A percentile compares a stretch with the other conserved stretches of the same genome.
These are phyloP conservation scores for Cyclina sinensis DNA, from an alignment of 1,140 invertebrate species.

Conservation along the genomic window DNA sequence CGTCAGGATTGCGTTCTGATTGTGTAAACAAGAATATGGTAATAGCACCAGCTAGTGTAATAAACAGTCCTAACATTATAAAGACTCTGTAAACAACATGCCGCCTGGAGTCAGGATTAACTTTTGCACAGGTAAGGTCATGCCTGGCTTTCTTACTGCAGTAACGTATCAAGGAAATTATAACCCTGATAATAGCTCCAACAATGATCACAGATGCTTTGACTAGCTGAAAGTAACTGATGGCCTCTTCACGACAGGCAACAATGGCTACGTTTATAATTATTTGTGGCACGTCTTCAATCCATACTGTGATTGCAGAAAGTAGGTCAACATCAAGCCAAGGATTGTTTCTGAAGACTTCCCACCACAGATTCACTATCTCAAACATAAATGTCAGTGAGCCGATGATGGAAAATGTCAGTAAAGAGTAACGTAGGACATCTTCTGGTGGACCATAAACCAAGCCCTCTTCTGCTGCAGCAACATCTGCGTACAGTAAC, in stretches of 20 bases:
- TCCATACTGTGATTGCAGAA: slow-evolving; percentile 79
- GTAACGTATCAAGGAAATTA: slow-evolving; percentile 75
- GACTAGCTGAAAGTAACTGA: slow-evolving; percentile 81
- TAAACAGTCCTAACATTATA: slow-evolving; percentile 79
- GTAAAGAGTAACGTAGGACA: slow-evolving; percentile 68
- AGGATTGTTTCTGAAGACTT: slow-evolving; percentile 75
- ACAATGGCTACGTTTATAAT: slow-evolving; percentile 77
- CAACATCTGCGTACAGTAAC: slow-evolving; percentile 80
- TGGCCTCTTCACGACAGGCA: slow-evolving; percentile 80
- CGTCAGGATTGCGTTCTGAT: slow-evolving; percentile 73
- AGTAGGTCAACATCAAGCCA: slow-evolving; percentile 79
- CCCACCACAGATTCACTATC: slow-evolving; percentile 76
- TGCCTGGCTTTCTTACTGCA: slow-evolving; percentile 73
- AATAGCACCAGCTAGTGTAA: slow-evolving; percentile 74
- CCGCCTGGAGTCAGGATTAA: slow-evolving; percentile 62
- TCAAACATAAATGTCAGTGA: slow-evolving; percentile 80
- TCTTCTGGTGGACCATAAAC: slow-evolving; percentile 79
- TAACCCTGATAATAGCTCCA: slow-evolving; percentile 76
- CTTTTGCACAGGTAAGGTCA: slow-evolving; percentile 62
- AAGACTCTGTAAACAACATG: slow-evolving; percentile 75
- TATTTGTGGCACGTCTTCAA: slow-evolving; percentile 82
- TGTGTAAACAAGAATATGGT: slow-evolving; percentile 80
- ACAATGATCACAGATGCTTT: slow-evolving; percentile 79
- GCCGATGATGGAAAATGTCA: slow-evolving; percentile 81
- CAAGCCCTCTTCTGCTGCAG: slow-evolving; percentile 75